Evolutionary conservation across 2,113 vertebrate species (phyloP), one percentile per base, ranked within the genome.

Genomic region (Synchiropus splendidus): DNA sequence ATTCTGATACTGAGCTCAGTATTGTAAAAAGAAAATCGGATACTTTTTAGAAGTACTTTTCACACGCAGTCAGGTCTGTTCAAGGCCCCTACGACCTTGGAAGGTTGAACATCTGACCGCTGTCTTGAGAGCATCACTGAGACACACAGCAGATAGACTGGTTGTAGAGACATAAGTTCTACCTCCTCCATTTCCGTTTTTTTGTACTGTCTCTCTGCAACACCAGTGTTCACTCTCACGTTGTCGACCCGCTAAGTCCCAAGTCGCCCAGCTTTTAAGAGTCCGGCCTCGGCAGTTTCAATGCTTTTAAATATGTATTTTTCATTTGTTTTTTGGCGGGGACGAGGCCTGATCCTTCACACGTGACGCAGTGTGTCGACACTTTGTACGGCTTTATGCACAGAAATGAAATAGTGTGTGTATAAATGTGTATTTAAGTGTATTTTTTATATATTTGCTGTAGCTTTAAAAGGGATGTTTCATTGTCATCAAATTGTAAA

Each of bases 391-490:
- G 57, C 44, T 70, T 74, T 74, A 65, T 68, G 52, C 67, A 74
- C 57, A 69, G 31, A 61, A 67, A 76, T 73, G 37, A 74, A 52
- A 43, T 72, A 67, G 64, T 66, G 64, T 68, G 68, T 71, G 54
- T 75, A 52, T 67, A 69, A 74, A 48, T 43, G 13, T 65, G 62
- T 55, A 74, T 70, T 61, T 43, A 62, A 70, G 61, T 72, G 59
- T 70, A 4, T 61, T 61, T 60, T 68, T 67, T 71, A 60, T 70
- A 74, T 41, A 37, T 18, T 61, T 47, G 56, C 32, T 61, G 47
- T 74, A 69, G 68, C 48, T 61, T 61, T 12, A 74, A 75, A 83
- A 79, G 74, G 76, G 68, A 74, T 73, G 54, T 67, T 42, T 46
- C 40, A 40, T 12, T 44, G 43, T 42, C 15, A 12, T 16, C 11